Percentiles rank a stretch among this genome's conserved stretches.
phyloP scores from a whole-genome alignment of 2,797 vertebrate genomes.

The Spinibarbus caldwelli region DNA sequence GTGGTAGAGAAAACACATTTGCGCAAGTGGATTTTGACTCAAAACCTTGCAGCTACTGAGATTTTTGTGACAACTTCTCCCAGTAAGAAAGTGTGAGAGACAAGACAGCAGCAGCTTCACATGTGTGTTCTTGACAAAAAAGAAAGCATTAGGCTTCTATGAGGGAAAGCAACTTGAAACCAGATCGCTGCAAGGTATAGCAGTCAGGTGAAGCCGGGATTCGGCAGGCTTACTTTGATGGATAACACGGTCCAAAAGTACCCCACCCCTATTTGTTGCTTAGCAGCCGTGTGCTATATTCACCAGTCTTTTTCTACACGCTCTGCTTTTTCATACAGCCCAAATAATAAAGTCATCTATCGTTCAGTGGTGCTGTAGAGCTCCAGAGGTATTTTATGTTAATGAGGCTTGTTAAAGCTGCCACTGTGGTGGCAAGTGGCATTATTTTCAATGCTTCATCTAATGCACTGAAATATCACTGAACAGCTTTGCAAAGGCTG shows the following conservation, averaged over 20 bases:
- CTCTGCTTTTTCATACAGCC: constrained; percentile 12
- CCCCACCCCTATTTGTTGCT: constrained; percentile 29
- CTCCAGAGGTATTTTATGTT: constrained; percentile 32
- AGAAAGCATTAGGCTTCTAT: constrained; percentile 9
- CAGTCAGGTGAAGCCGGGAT: constrained; percentile 35
- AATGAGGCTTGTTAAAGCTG: constrained; percentile 42
- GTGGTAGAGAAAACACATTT: background rate
- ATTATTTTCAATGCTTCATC: constrained; percentile 45
- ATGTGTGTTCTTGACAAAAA: background rate
- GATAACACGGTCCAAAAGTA: constrained; percentile 29
- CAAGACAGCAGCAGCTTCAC: background rate
- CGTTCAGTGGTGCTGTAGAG: constrained; percentile 8
- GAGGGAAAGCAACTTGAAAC: constrained; percentile 33
- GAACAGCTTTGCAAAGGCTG: constrained; percentile 4
- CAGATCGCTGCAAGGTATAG: background rate
- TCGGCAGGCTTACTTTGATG: constrained; percentile 32
- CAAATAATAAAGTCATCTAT: constrained; percentile 42
- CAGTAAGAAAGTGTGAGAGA: background rate
- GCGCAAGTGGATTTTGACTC: background rate
- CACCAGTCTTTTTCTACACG: background rate
- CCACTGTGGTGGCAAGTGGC: constrained; percentile 26
- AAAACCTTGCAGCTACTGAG: background rate
- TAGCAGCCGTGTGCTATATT: constrained; percentile 22
- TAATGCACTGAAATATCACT: constrained; percentile 40
- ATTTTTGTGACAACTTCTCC: background rate